Evolutionary conservation across 2,888 invertebrate genomes (phyloP).

Genomic region (Willowsia nigromaculata): DNA sequence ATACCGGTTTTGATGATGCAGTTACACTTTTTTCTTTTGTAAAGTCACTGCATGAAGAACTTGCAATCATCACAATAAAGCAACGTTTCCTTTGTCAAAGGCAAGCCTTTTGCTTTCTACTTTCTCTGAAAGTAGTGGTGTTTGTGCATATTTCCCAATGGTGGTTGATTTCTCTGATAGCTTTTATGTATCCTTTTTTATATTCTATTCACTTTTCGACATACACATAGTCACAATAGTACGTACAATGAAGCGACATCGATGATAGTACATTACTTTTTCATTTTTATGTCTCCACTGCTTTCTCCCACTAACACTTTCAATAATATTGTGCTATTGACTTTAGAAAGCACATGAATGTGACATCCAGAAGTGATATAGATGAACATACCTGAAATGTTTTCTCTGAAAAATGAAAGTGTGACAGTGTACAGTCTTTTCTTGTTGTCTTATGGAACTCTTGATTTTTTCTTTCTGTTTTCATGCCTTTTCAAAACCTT

Average conservation of each 20-base stretch:
- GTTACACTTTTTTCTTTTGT: background rate
- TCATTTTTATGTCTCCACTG: background rate
- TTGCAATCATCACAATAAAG: slow-evolving; percentile 40
- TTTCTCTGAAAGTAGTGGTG: background rate
- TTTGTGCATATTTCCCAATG: slow-evolving; percentile 58
- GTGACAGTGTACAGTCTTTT: background rate
- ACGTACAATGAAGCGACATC: background rate
- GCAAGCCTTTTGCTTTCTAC: background rate
- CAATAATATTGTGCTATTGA: slow-evolving; percentile 5
- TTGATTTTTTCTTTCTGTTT: background rate
- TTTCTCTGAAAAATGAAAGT: background rate
- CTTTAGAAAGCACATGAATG: slow-evolving; percentile 2
- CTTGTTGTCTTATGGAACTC: slow-evolving; percentile 9
- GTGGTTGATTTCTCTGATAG: slow-evolving; percentile 37
- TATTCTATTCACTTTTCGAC: background rate
- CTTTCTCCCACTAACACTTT: background rate
- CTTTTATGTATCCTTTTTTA: background rate
- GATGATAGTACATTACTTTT: slow-evolving; percentile 30
- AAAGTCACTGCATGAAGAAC: background rate
- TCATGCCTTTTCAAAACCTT: slow-evolving; percentile 29
- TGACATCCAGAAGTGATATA: background rate
- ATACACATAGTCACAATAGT: background rate
- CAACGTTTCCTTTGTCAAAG: background rate
- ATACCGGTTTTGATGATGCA: background rate
- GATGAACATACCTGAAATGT: background rate